phyloP scores from a whole-genome alignment of 1,140 invertebrate genomes.

The Drosophila bipectinata region DNA sequence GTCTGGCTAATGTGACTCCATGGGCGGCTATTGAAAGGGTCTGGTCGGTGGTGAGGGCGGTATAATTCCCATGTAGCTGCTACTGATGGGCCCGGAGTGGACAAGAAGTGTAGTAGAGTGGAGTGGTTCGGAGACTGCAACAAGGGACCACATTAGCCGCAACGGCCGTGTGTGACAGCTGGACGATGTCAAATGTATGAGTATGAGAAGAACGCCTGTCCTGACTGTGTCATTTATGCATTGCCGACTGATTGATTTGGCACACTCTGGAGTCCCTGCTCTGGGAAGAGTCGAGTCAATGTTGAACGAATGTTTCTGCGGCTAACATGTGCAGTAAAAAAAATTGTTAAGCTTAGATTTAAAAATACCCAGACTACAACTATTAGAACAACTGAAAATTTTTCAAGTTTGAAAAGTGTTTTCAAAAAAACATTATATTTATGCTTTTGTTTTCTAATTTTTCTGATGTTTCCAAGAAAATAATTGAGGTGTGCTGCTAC shows the following conservation, averaged over 20 bases:
- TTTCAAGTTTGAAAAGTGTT: too few species aligned
- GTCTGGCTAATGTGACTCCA: constrained; percentile 37
- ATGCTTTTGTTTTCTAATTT: too few species aligned
- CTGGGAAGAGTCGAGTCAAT: constrained; percentile 25
- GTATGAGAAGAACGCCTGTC: neutral
- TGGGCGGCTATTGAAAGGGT: constrained; percentile 1
- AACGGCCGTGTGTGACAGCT: constrained; percentile 68
- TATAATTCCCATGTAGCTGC: constrained; percentile 25
- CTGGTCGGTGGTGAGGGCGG: neutral
- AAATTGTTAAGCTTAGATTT: neutral
- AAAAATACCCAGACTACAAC: neutral
- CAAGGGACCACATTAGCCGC: constrained; percentile 63
- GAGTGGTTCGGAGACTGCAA: constrained; percentile 5
- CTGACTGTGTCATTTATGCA: constrained; percentile 59
- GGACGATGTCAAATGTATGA: constrained; percentile 38
- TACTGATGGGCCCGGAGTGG: constrained; percentile 8
- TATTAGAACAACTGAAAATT: too few species aligned
- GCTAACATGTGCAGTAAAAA: constrained; percentile 22
- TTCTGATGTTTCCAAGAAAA: neutral
- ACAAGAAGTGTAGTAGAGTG: neutral
- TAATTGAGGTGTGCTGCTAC: neutral
- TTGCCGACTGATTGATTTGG: constrained; percentile 65
- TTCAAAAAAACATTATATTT: too few species aligned
- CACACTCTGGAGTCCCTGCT: constrained; percentile 33
- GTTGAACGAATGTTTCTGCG: constrained; percentile 36